Conservation (phyloP, 2,888 invertebrate genomes). For the Drosophila algonquin region DNA sequence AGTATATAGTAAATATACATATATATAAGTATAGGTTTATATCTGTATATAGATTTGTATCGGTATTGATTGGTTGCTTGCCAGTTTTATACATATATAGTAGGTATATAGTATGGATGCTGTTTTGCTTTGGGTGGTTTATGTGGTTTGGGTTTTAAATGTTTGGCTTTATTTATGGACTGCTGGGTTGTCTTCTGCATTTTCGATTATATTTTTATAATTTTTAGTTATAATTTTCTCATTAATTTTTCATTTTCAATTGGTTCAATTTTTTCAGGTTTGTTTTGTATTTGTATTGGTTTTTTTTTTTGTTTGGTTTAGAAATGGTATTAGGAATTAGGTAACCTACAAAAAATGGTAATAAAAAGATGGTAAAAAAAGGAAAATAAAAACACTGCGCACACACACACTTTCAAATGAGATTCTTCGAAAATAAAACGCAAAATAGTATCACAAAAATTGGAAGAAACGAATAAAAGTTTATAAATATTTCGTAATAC, state of each 20-base stretch:
- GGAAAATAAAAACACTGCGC: slow-evolving; percentile 67
- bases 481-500: slow-evolving; percentile 11
- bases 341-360: slow-evolving; percentile 84
- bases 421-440: slow-evolving; percentile 59
- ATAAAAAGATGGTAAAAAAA: slow-evolving; percentile 77
- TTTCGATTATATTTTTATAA: slow-evolving; percentile 61
- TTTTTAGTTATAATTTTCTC: slow-evolving; percentile 53
- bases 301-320: slow-evolving; percentile 39
- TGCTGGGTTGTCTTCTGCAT: slow-evolving; percentile 52
- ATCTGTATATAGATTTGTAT: slow-evolving; percentile 26
- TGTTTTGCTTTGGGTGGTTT: slow-evolving; percentile 47
- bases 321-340: slow-evolving; percentile 81
- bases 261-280: slow-evolving; percentile 23
- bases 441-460: slow-evolving; percentile 26
- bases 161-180: slow-evolving; percentile 30
- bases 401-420: slow-evolving; percentile 72
- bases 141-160: slow-evolving; percentile 36
- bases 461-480: slow-evolving; percentile 1
- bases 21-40: slow-evolving; percentile 21
- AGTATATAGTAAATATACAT: slow-evolving; percentile 43
- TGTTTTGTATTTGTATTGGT: slow-evolving; percentile 25
- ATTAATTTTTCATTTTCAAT: slow-evolving; percentile 36
- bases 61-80: slow-evolving; percentile 27
- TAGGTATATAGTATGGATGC: slow-evolving; percentile 45
- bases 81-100: slow-evolving; percentile 40